phyloP scores from a whole-genome alignment of 92 coral and sea anemone species.

The Diadumene lineata region DNA sequence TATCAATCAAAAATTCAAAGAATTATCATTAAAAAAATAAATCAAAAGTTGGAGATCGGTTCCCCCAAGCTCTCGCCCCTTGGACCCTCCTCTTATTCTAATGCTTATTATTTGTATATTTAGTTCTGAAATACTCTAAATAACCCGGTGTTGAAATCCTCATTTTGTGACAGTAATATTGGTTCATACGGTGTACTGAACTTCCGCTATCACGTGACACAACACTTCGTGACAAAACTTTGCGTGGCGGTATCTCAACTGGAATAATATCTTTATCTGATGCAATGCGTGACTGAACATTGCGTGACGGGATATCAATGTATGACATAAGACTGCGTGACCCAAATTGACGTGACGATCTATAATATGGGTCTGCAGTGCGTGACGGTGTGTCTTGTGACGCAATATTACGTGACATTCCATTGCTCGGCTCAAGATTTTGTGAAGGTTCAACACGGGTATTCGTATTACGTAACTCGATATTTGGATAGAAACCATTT shows the following conservation, averaged over 20 bases:
- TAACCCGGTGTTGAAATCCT: conserved; percentile 57
- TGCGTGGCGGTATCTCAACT: background rate
- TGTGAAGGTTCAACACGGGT: too few species aligned
- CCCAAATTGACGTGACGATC: background rate
- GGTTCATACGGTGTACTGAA: conserved; percentile 35
- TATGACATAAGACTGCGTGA: background rate
- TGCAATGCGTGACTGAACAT: background rate
- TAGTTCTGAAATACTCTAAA: conserved; percentile 68
- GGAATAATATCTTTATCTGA: background rate
- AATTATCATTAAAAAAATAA: too few species aligned
- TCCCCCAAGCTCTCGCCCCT: background rate
- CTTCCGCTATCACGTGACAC: background rate
- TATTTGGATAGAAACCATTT: too few species aligned
- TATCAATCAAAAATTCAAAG: too few species aligned
- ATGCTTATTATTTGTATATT: conserved; percentile 45
- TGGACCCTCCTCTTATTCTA: background rate
- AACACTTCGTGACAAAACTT: background rate
- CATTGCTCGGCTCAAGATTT: background rate
- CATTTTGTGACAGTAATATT: conserved; percentile 81
- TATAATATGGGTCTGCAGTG: background rate
- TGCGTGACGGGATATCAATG: background rate
- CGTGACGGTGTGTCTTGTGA: background rate
- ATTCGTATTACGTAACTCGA: background rate
- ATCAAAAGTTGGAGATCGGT: too few species aligned
- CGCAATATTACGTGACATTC: background rate